Conservation (phyloP, 2,888 invertebrate genomes). For the Diarsia mendica region DNA sequence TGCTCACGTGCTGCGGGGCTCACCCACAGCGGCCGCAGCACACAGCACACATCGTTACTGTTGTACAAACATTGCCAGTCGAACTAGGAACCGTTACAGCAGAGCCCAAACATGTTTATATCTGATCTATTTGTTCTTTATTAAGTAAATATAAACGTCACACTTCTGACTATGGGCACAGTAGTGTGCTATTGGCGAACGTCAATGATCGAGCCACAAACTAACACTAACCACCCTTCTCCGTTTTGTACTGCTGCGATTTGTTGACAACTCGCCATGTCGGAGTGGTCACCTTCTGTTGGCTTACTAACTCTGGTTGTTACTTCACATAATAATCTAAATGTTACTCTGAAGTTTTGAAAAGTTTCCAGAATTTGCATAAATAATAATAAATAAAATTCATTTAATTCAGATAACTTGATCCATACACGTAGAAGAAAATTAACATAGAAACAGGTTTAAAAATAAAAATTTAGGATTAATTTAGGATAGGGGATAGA, state of each 20-base stretch:
- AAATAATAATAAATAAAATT: too few relatives aligned
- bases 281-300: neutral
- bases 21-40: neutral
- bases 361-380: neutral
- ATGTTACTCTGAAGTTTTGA: neutral
- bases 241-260: neutral
- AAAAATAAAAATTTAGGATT: too few relatives aligned
- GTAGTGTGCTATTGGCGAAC: too few relatives aligned
- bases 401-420: too few relatives aligned
- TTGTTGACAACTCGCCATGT: neutral
- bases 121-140: slow-evolving; percentile 22
- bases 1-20: neutral
- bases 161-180: neutral
- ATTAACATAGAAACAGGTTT: too few relatives aligned
- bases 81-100: neutral
- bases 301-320: neutral
- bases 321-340: neutral
- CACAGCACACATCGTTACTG: neutral
- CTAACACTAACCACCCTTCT: neutral
- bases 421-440: too few relatives aligned
- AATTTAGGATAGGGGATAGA: too few relatives aligned
- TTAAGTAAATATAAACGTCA: slow-evolving; percentile 10
- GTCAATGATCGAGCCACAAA: neutral
- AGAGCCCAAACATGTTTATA: neutral
- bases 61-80: neutral